Percentiles rank a stretch among this genome's conserved stretches.
Conservation (phyloP, 2,113 vertebrate species). For the Stigmatopora nigra region DNA sequence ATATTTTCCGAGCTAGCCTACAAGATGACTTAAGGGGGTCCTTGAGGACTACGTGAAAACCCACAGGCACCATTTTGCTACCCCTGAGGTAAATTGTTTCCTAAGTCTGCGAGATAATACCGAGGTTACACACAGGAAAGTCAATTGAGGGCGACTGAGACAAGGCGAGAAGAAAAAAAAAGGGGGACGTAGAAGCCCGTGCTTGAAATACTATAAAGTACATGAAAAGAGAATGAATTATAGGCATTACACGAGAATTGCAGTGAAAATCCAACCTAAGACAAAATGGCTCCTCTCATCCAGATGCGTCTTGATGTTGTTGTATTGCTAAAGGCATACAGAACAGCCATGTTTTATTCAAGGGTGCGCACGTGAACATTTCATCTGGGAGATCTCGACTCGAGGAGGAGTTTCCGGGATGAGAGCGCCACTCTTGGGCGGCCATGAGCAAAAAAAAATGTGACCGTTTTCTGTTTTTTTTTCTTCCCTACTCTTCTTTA, state of each 20-base stretch:
- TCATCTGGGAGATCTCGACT: slow-evolving; percentile 14
- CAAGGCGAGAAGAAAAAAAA: not conserved
- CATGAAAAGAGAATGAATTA: not conserved
- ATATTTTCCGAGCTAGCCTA: not conserved
- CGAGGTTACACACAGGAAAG: not conserved
- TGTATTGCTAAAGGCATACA: slow-evolving; percentile 42
- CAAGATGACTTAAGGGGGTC: not conserved
- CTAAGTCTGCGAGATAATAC: not conserved
- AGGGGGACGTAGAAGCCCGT: not conserved
- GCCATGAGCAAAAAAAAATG: slow-evolving; percentile 23
- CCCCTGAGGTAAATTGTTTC: not conserved
- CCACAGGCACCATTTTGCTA: not conserved
- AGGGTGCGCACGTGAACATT: slow-evolving; percentile 21
- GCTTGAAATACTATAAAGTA: not conserved
- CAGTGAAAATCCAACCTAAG: not conserved
- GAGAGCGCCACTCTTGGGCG: slow-evolving; percentile 67
- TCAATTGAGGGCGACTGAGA: not conserved
- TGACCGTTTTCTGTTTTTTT: not conserved
- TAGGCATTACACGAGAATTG: not conserved
- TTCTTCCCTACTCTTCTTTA: slow-evolving; percentile 8
- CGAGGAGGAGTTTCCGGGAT: slow-evolving; percentile 36
- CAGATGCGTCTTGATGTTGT: slow-evolving; percentile 36
- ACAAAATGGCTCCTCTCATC: slow-evolving; percentile 5
- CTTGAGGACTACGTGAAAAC: not conserved
- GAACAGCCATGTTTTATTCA: slow-evolving; percentile 59